These are phyloP conservation scores for Brachypalpus laphriformis DNA, from an alignment of 2,888 invertebrate genomes.

Conservation along the genomic window DNA sequence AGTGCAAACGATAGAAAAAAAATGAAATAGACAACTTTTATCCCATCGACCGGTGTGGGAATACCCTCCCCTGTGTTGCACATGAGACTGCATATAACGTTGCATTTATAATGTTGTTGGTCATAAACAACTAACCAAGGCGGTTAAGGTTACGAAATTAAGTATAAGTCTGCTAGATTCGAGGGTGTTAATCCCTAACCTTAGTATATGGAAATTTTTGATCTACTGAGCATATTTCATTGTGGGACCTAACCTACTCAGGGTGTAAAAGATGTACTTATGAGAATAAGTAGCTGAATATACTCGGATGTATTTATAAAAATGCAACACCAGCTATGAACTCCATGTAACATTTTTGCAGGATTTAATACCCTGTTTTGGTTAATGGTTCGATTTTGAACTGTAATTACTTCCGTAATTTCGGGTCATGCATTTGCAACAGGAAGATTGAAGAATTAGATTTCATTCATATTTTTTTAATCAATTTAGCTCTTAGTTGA, in stretches of 20 bases:
- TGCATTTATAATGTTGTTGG: conserved; percentile 6
- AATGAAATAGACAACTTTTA: background rate
- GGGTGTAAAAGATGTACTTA: background rate
- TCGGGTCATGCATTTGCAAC: background rate
- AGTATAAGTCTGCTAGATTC: background rate
- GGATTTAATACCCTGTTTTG: background rate
- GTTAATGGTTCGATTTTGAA: background rate
- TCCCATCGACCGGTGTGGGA: conserved; percentile 27
- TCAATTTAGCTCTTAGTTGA: too few species aligned
- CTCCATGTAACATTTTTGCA: background rate
- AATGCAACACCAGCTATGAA: background rate
- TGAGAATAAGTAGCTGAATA: too few species aligned
- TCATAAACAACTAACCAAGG: conserved; percentile 14
- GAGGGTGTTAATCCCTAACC: conserved; percentile 21
- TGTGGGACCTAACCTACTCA: background rate
- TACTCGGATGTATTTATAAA: background rate
- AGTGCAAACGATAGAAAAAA: background rate
- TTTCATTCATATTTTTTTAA: too few species aligned
- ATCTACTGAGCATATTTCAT: background rate
- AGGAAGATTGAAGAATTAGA: too few species aligned
- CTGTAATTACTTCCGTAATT: background rate
- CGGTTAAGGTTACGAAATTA: conserved; percentile 27
- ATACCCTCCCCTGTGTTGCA: background rate
- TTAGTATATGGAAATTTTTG: background rate
- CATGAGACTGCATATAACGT: background rate